Percentiles rank a stretch among this genome's conserved stretches.
Conservation (phyloP, 2,797 vertebrate genomes). For the Acipenser ruthenus region DNA sequence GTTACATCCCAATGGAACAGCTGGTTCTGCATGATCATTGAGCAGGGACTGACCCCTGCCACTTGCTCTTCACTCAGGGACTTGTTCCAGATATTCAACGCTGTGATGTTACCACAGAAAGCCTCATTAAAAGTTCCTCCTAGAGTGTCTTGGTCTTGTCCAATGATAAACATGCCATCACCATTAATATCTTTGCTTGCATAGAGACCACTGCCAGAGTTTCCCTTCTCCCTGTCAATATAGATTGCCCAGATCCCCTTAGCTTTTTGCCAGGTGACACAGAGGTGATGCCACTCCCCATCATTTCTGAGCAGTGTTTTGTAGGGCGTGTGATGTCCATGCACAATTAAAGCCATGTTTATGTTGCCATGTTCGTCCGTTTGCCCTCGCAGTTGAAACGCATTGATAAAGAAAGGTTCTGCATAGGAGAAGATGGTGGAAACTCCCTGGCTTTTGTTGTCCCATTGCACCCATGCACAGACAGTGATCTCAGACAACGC, state of each 20-base stretch:
- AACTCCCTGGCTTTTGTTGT: slow-evolving; percentile 44
- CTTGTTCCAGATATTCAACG: slow-evolving; percentile 66
- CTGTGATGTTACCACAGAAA: slow-evolving; percentile 81
- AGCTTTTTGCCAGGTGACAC: slow-evolving; percentile 64
- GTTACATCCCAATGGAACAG: slow-evolving; percentile 62
- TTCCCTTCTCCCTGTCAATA: slow-evolving; percentile 59
- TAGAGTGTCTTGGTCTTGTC: slow-evolving; percentile 84
- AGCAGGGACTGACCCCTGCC: slow-evolving; percentile 51
- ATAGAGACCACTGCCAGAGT: slow-evolving; percentile 40
- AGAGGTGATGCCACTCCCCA: slow-evolving; percentile 75
- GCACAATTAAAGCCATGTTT: slow-evolving; percentile 69
- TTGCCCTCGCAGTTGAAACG: slow-evolving; percentile 77
- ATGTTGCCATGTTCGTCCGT: slow-evolving; percentile 52
- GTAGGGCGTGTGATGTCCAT: slow-evolving; percentile 73
- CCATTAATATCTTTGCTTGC: slow-evolving; percentile 54
- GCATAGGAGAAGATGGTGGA: slow-evolving; percentile 79
- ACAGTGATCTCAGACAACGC: slow-evolving; percentile 58
- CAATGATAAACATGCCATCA: slow-evolving; percentile 74
- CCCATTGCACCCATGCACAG: slow-evolving; percentile 76
- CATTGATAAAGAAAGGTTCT: slow-evolving; percentile 63
- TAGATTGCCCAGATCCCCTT: slow-evolving; percentile 66
- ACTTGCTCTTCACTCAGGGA: slow-evolving; percentile 54
- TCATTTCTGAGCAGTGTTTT: slow-evolving; percentile 64
- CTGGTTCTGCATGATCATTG: slow-evolving; percentile 26
- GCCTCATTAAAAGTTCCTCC: slow-evolving; percentile 84